phyloP scores from a whole-genome alignment of 2,888 invertebrate genomes.

The Pteria penguin region DNA sequence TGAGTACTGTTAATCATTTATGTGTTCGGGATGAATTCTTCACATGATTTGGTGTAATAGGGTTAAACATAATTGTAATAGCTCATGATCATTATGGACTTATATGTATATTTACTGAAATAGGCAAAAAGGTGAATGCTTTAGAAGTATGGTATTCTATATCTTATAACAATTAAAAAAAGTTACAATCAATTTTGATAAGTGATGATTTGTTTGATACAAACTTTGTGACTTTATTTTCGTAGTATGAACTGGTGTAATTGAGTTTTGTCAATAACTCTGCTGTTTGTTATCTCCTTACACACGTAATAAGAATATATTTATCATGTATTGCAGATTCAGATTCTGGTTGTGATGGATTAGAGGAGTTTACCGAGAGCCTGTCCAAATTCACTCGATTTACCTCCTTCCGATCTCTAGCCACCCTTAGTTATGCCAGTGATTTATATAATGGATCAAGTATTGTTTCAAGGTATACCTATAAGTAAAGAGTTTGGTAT shows the following conservation, averaged over 20 bases:
- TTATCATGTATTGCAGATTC: constrained; percentile 51
- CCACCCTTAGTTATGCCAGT: constrained; percentile 93
- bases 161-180: too few species aligned
- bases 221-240: background rate
- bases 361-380: constrained; percentile 88
- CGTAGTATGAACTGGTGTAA: background rate
- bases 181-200: too few species aligned
- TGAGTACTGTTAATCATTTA: constrained; percentile 8
- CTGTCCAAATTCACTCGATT: constrained; percentile 91
- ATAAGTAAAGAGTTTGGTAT: too few species aligned
- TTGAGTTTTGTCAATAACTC: background rate
- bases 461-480: constrained; percentile 82
- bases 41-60: too few species aligned
- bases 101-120: too few species aligned
- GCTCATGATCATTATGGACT: too few species aligned
- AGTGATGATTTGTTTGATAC: background rate
- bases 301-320: background rate
- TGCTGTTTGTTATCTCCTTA: background rate
- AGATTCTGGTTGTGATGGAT: constrained; percentile 64
- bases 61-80: too few species aligned
- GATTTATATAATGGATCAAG: constrained; percentile 89
- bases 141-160: too few species aligned
- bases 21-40: too few species aligned
- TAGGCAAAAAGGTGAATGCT: too few species aligned
- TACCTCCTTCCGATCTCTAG: constrained; percentile 88